Evolutionary conservation across 2,797 vertebrate species (phyloP).

Genomic region (Spea hammondii): DNA sequence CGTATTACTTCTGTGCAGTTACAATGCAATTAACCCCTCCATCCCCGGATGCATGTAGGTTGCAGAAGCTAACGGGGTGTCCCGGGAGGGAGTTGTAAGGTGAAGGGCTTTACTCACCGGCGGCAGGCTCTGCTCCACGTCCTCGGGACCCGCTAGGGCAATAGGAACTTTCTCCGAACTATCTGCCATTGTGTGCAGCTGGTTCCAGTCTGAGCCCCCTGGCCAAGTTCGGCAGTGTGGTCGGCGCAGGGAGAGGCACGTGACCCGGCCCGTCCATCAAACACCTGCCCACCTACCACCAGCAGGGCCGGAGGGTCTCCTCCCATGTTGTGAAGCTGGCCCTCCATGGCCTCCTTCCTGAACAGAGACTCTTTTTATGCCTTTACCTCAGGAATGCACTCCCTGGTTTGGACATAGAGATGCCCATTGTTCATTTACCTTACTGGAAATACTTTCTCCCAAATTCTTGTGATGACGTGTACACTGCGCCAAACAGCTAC

Average conservation of each 20-base stretch:
- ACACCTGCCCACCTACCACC: constrained; percentile 12
- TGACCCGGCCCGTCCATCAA: constrained; percentile 29
- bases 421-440: constrained; percentile 3
- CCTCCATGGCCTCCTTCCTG: constrained; percentile 11
- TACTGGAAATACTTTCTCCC: not conserved
- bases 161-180: constrained; percentile 76
- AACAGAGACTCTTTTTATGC: not conserved
- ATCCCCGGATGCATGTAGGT: too few relatives aligned
- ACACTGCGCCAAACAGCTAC: constrained; percentile 20
- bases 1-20: too few relatives aligned
- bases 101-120: constrained; percentile 73
- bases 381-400: constrained; percentile 2
- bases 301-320: constrained; percentile 29
- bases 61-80: too few relatives aligned
- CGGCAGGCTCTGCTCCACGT: constrained; percentile 70
- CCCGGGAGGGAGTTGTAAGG: not conserved
- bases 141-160: constrained; percentile 70
- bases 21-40: too few relatives aligned
- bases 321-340: constrained; percentile 3
- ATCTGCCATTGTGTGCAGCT: constrained; percentile 64
- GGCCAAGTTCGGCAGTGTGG: constrained; percentile 18
- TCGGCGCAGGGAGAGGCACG: constrained; percentile 24
- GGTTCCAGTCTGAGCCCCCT: constrained; percentile 36
- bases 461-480: constrained; percentile 16
- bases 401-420: not conserved